Base-by-base conservation (phyloP, 1,140 invertebrate species). In the Hypsibius dujardini region DNA sequence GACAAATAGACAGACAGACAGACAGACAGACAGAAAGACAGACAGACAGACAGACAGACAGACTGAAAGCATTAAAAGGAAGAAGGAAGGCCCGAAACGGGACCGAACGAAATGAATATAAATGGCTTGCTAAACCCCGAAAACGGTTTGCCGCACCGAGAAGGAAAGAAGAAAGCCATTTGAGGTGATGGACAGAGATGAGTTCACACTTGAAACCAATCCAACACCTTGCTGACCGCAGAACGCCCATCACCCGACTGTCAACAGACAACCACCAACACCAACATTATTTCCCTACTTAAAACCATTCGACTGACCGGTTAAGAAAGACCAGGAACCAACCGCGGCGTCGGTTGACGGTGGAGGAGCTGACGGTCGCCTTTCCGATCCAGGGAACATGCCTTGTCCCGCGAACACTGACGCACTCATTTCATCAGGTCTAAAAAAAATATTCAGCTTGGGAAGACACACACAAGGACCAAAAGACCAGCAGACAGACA, bases 291-390 rank as follows among this genome's bases (percentile, higher is more conserved):
- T 56, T n/a, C 7, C 50, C 50, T 12, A n/a, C 7, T 56, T 56
- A n/a, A 56, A 7, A 56, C 50, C 50, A 56, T 56, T 56, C 50
- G n/a, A 56, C 50, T 56, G 50, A 56, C 50, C 50, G 50, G 50
- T 56, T 12, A 56, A 56, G 50, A 56, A 56, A n/a, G 50, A 0
- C 50, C 50, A 56, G n/a, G 50, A n/a, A 12, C 50, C 50, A 56
- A 7, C 50, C 50, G n/a, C 50, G 50, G 50, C 50, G 7, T 56
- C 50, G 50, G 7, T 56, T 0, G 7, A 7, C 0, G 7, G 50
- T 28, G 28, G 28, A 28, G 28, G 28, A 28, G n/a, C 50, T 56
- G 7, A 7, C 50, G 7, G 7, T n/a, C 7, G 50, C 50, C 7
- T 56, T 56, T n/a, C n/a, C n/a, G 7, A 56, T n/a, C 50, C 7